These are phyloP conservation scores for Cygnus buccinator DNA, from an alignment of 2,113 vertebrate species.

Conservation along the genomic window DNA sequence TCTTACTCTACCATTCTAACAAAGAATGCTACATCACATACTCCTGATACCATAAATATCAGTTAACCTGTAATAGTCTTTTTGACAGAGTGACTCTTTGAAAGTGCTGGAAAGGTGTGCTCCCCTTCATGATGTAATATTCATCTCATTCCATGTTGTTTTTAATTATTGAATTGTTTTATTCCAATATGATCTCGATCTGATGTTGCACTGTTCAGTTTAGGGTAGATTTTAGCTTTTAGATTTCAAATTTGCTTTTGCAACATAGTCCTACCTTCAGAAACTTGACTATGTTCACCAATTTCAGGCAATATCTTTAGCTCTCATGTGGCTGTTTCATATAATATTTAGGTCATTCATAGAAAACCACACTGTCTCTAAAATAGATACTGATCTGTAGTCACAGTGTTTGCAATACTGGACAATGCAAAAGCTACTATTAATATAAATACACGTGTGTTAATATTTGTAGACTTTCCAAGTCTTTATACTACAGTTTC, in stretches of 20 bases:
- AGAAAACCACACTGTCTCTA: neutral
- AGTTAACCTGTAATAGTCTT: neutral
- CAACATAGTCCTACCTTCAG: neutral
- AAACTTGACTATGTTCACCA: neutral
- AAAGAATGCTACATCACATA: neutral
- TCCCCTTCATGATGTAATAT: neutral
- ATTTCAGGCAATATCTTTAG: neutral
- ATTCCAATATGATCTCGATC: neutral
- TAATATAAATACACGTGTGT: neutral
- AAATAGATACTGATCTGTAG: neutral
- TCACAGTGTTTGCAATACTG: neutral
- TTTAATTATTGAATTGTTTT: neutral
- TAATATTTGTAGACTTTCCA: neutral
- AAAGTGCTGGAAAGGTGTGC: neutral
- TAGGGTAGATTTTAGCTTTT: neutral
- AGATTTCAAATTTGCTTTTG: neutral
- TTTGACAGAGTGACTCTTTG: neutral
- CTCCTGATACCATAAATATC: neutral
- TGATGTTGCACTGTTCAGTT: neutral
- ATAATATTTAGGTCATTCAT: neutral
- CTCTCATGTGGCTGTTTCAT: neutral
- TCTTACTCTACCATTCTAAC: neutral
- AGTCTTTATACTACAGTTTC: neutral
- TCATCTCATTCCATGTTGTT: neutral
- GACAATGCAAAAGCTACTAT: neutral